phyloP scores from a whole-genome alignment of 1,140 invertebrate genomes.

The Drosophila insularis region DNA sequence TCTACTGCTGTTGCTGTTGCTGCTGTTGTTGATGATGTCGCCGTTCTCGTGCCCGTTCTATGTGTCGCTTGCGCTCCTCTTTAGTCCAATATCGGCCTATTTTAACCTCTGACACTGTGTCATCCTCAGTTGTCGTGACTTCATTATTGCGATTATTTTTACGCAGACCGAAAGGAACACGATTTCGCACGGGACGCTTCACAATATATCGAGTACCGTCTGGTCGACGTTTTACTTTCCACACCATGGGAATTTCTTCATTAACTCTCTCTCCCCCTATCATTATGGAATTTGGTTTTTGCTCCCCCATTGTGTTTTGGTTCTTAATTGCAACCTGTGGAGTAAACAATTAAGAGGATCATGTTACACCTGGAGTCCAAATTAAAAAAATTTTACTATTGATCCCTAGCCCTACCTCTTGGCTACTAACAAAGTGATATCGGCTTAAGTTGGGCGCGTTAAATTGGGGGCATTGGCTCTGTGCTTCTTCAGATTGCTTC shows the following conservation, averaged over 20 bases:
- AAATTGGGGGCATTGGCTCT: slow-evolving; percentile 64
- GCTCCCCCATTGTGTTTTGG: slow-evolving; percentile 6
- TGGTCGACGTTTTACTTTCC: slow-evolving; percentile 91
- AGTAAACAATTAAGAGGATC: not conserved
- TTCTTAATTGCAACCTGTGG: slow-evolving; percentile 53
- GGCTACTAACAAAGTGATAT: slow-evolving; percentile 85
- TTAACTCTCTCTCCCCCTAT: slow-evolving; percentile 20
- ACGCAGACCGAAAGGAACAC: slow-evolving; percentile 82
- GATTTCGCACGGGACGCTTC: slow-evolving; percentile 87
- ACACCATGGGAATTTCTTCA: slow-evolving; percentile 85
- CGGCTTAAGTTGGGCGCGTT: slow-evolving; percentile 85
- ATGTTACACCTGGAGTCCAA: too few relatives aligned
- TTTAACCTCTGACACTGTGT: slow-evolving; percentile 92
- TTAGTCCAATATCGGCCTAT: slow-evolving; percentile 91
- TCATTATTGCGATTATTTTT: slow-evolving; percentile 86
- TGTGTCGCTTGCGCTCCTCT: slow-evolving; percentile 90
- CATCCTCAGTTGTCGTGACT: slow-evolving; percentile 90
- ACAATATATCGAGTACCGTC: slow-evolving; percentile 92
- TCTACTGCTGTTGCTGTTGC: slow-evolving; percentile 29
- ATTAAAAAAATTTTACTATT: too few relatives aligned
- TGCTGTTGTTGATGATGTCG: slow-evolving; percentile 84
- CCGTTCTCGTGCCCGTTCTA: slow-evolving; percentile 87
- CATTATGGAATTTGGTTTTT: slow-evolving; percentile 36
- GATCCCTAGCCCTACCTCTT: slow-evolving; percentile 82
- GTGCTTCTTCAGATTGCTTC: slow-evolving; percentile 42